phyloP scores from a whole-genome alignment of 2,113 vertebrate species.

The Neolamprologus modestus region DNA sequence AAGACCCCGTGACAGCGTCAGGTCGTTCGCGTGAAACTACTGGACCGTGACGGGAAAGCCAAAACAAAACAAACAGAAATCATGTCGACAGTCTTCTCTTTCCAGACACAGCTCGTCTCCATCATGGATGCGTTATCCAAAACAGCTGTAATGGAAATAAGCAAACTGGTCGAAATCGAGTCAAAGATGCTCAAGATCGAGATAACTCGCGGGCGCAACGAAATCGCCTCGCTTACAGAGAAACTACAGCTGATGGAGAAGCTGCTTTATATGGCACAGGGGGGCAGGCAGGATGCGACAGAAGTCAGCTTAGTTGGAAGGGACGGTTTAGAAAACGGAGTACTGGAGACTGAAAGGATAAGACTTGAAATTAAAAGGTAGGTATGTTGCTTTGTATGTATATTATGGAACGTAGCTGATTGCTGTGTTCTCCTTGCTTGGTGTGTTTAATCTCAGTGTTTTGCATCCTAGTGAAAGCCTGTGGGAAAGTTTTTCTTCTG shows the following conservation, averaged over 20 bases:
- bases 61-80: not conserved
- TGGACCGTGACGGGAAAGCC: not conserved
- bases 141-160: constrained; percentile 68
- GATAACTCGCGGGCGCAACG: constrained; percentile 64
- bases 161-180: constrained; percentile 70
- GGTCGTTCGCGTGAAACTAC: not conserved
- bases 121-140: constrained; percentile 70
- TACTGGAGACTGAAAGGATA: not conserved
- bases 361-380: constrained; percentile 44
- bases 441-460: not conserved
- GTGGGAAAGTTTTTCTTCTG: constrained; percentile 33
- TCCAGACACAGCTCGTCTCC: constrained; percentile 66
- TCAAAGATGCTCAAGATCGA: constrained; percentile 67
- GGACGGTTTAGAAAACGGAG: not conserved
- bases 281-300: constrained; percentile 22
- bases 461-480: constrained; percentile 32
- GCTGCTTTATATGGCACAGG: constrained; percentile 49
- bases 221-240: constrained; percentile 60
- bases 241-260: constrained; percentile 72
- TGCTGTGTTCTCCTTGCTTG: not conserved
- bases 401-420: not conserved
- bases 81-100: constrained; percentile 63
- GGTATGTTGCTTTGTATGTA: not conserved
- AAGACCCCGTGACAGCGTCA: not conserved
- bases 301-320: not conserved